A percentile compares a stretch with the other conserved stretches of the same genome.
Conservation (phyloP, 2,113 vertebrate species). For the Paratilapia polleni region DNA sequence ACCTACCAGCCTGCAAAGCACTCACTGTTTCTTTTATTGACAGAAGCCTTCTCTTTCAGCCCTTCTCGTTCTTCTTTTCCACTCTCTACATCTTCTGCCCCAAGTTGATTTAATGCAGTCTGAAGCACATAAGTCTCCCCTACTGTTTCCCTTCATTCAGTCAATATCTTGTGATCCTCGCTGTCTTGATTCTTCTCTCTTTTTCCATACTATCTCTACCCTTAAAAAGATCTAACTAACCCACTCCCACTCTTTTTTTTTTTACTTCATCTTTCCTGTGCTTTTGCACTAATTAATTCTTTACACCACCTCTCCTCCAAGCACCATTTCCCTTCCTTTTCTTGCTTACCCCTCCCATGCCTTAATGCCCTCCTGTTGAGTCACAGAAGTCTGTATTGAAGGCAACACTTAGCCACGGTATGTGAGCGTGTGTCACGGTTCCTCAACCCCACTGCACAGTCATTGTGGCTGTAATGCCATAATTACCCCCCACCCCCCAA, state of each 20-base stretch:
- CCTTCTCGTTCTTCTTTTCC: not conserved
- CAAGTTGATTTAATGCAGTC: slow-evolving; percentile 18
- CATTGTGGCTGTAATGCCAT: slow-evolving; percentile 58
- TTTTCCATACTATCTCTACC: slow-evolving; percentile 18
- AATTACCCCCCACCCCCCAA: slow-evolving; percentile 70
- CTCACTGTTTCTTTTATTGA: slow-evolving; percentile 52
- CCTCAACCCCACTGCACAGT: slow-evolving; percentile 38
- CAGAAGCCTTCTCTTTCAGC: slow-evolving; percentile 24
- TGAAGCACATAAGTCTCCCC: slow-evolving; percentile 26
- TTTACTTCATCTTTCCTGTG: not conserved
- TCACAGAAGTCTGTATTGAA: slow-evolving; percentile 54
- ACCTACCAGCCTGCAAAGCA: slow-evolving; percentile 5
- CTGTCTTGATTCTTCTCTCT: not conserved
- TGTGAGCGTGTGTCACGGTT: slow-evolving; percentile 63
- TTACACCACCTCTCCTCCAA: not conserved
- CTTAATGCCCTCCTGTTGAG: slow-evolving; percentile 51
- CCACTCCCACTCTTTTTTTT: not conserved
- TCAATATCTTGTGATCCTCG: slow-evolving; percentile 33
- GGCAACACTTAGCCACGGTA: slow-evolving; percentile 45
- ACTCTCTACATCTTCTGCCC: slow-evolving; percentile 20
- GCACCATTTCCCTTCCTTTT: not conserved
- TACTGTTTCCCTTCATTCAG: not conserved
- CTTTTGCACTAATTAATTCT: slow-evolving; percentile 44
- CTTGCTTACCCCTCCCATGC: not conserved
- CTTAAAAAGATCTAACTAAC: not conserved